Conservation (phyloP, 2,888 invertebrate species). For the Imbricaverruca yamaguchii region DNA sequence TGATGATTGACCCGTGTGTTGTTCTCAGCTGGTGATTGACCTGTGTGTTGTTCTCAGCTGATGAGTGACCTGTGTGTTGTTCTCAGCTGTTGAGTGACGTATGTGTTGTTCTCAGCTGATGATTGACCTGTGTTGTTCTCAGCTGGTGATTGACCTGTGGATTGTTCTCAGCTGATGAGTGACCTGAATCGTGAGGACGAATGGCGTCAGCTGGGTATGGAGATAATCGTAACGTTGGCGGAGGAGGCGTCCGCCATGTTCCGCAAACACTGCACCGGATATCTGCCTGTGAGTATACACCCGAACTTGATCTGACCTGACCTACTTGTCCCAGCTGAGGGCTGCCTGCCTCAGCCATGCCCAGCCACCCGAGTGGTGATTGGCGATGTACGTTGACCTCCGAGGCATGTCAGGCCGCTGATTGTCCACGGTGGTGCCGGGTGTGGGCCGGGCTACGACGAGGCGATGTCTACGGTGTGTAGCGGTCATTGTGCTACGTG, state of each 20-base stretch:
- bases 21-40: not conserved
- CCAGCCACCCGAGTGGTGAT: no score
- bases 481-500: no score
- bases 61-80: not conserved
- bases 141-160: constrained; percentile 28
- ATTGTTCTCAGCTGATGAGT: constrained; percentile 29
- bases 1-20: not conserved
- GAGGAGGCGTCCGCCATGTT: constrained; percentile 97
- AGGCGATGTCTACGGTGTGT: no score
- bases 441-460: no score
- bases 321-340: no score
- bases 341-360: no score
- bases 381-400: no score
- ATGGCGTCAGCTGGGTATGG: constrained; percentile 83
- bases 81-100: no score
- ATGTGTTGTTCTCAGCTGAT: not conserved
- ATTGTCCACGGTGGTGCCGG: no score
- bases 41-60: not conserved
- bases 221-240: constrained; percentile 73
- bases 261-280: constrained; percentile 79
- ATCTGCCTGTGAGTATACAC: constrained; percentile 57
- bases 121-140: not conserved
- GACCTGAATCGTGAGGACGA: constrained; percentile 42
- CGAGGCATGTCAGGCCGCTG: no score
- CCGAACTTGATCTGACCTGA: no score